These are phyloP conservation scores for Aromia moschata DNA, from an alignment of 2,888 invertebrate genomes.

Conservation along the genomic window DNA sequence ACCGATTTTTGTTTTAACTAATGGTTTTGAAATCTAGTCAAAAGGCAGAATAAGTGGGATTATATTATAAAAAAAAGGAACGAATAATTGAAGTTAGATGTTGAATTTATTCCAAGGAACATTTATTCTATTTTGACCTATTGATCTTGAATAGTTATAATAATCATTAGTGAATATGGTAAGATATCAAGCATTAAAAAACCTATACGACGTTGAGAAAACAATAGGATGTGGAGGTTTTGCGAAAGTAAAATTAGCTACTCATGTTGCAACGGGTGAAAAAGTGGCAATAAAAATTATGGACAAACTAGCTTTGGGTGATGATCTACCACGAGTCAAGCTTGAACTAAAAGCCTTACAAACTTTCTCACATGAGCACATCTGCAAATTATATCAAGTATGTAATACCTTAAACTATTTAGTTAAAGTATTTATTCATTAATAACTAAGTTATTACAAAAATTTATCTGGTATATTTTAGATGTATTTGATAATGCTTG, in stretches of 20 bases:
- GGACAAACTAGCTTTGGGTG: conserved; percentile 77
- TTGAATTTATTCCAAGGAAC: too few relatives aligned
- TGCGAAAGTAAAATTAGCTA: conserved; percentile 82
- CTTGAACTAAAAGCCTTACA: conserved; percentile 80
- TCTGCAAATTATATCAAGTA: conserved; percentile 79
- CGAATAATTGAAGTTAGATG: too few relatives aligned
- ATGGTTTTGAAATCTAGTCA: too few relatives aligned
- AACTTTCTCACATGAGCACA: conserved; percentile 74
- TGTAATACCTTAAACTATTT: neutral
- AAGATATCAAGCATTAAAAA: conserved; percentile 67
- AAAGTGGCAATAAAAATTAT: conserved; percentile 86
- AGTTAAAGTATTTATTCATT: too few relatives aligned
- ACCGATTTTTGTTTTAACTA: too few relatives aligned
- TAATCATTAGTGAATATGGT: conserved; percentile 60
- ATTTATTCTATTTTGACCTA: too few relatives aligned
- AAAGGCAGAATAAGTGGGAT: too few relatives aligned
- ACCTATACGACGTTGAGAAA: conserved; percentile 73
- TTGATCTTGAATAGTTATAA: too few relatives aligned
- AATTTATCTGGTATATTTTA: neutral
- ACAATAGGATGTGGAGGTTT: conserved; percentile 82
- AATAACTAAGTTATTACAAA: too few relatives aligned
- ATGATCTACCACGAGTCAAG: conserved; percentile 76
- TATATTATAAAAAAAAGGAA: too few relatives aligned
- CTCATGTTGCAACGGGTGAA: conserved; percentile 80
- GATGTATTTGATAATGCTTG: neutral